Conservation (phyloP, 2,797 vertebrate species). For the Aphelocoma californica region DNA sequence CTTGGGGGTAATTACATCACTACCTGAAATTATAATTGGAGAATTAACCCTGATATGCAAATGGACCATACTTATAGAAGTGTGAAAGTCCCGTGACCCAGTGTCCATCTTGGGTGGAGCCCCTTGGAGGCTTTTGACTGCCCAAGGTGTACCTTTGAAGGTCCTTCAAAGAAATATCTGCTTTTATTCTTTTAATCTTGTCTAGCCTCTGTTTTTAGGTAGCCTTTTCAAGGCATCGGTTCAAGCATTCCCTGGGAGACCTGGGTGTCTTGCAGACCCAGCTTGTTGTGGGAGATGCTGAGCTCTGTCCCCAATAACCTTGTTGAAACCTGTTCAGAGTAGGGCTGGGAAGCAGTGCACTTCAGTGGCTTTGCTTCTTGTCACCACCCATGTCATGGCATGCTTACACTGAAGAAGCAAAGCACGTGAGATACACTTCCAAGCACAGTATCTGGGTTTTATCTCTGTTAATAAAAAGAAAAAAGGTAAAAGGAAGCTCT, state of each 20-base stretch:
- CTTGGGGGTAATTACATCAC: not conserved
- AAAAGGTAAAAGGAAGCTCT: not conserved
- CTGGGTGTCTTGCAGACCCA: not conserved
- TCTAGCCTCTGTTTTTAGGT: not conserved
- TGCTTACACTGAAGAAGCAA: not conserved
- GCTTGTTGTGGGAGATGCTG: not conserved
- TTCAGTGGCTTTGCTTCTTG: not conserved
- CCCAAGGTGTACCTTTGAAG: not conserved
- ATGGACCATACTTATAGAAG: not conserved
- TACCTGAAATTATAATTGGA: not conserved
- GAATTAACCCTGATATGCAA: not conserved
- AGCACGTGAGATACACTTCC: not conserved
- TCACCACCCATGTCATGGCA: fast-evolving
- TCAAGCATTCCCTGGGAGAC: not conserved
- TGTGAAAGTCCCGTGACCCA: not conserved
- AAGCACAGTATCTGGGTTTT: not conserved
- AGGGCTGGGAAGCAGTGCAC: not conserved
- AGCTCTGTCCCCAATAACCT: not conserved
- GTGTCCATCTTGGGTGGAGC: not conserved
- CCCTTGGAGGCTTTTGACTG: not conserved
- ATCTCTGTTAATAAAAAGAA: not conserved
- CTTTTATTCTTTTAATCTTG: not conserved
- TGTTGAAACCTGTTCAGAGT: not conserved
- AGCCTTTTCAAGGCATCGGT: not conserved
- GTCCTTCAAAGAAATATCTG: not conserved